These are phyloP conservation scores for Calypte anna DNA, from an alignment of 2,113 vertebrate genomes.

Conservation along the genomic window DNA sequence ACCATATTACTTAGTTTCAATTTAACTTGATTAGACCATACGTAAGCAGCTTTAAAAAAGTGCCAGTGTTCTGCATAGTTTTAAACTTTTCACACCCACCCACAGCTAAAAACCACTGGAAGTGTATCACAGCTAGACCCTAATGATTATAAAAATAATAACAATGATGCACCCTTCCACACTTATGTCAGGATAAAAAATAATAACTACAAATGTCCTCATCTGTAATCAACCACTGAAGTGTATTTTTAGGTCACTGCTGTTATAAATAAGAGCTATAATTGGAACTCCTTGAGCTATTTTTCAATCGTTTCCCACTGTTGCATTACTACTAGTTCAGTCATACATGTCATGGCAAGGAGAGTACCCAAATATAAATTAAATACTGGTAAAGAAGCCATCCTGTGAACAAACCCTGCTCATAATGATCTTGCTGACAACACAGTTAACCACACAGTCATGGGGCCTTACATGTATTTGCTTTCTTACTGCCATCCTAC, in stretches of 20 bases:
- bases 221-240: background rate
- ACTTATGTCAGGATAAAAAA: background rate
- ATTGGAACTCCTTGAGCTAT: background rate
- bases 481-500: background rate
- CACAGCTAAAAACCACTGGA: background rate
- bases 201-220: background rate
- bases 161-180: background rate
- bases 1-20: background rate
- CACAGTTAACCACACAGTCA: background rate
- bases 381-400: slow-evolving; percentile 21
- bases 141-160: background rate
- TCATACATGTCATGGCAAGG: background rate
- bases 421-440: slow-evolving; percentile 21
- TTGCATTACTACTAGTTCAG: background rate
- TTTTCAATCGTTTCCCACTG: background rate
- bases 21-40: background rate
- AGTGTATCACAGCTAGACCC: background rate
- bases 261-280: slow-evolving; percentile 3
- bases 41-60: background rate
- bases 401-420: slow-evolving; percentile 13
- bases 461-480: background rate
- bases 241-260: slow-evolving; percentile 38
- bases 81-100: background rate
- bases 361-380: background rate
- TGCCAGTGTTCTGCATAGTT: background rate